Evolutionary conservation across 2,888 invertebrate genomes (phyloP).

Genomic region (Sepiola atlantica): DNA sequence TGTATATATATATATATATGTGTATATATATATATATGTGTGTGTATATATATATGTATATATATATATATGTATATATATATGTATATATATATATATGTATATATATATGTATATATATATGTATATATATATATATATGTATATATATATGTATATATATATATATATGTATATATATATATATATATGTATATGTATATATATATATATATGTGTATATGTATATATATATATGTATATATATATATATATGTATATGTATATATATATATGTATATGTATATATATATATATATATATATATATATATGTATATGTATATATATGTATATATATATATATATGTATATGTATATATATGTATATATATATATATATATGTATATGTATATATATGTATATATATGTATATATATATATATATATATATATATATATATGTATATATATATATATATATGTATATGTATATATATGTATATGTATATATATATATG

Average conservation of each 20-base stretch:
- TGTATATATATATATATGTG: neutral
- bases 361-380: neutral
- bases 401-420: neutral
- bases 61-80: conserved; percentile 3
- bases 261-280: neutral
- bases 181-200: neutral
- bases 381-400: conserved; percentile 3
- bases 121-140: conserved; percentile 17
- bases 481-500: conserved; percentile 3
- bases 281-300: neutral
- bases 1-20: neutral
- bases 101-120: conserved; percentile 3
- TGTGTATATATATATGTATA: neutral
- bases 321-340: conserved; percentile 3
- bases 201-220: neutral
- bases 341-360: neutral
- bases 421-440: conserved; percentile 3
- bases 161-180: conserved; percentile 3
- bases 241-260: conserved; percentile 3
- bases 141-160: neutral
- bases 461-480: neutral
- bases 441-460: conserved; percentile 17
- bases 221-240: neutral
- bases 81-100: neutral
- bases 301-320: neutral